These are phyloP conservation scores for Corydoras sp. DNA, from an alignment of 2,113 vertebrate species.

Conservation along the genomic window DNA sequence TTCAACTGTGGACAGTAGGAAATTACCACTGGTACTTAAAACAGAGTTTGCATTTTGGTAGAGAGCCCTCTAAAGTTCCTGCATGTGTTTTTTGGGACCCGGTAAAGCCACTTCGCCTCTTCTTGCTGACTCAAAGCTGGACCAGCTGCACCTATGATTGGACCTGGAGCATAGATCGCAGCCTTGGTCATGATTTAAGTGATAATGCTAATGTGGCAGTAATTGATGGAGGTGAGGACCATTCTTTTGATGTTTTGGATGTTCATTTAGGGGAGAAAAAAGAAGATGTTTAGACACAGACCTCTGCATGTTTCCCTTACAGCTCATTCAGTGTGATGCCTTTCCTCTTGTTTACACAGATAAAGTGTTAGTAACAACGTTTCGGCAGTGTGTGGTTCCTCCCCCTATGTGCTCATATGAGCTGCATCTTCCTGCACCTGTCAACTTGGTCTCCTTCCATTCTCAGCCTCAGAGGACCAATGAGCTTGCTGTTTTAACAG, in stretches of 20 bases:
- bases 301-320: too few relatives aligned
- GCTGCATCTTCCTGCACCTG: slow-evolving; percentile 68
- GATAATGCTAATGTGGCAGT: slow-evolving; percentile 82
- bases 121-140: slow-evolving; percentile 76
- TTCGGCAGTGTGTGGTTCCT: slow-evolving; percentile 80
- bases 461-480: slow-evolving; percentile 61
- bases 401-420: slow-evolving; percentile 86
- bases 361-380: slow-evolving; percentile 80
- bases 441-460: slow-evolving; percentile 80
- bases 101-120: slow-evolving; percentile 67
- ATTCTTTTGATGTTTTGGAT: not conserved
- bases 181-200: slow-evolving; percentile 54
- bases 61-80: slow-evolving; percentile 57
- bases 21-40: slow-evolving; percentile 99
- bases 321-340: too few relatives aligned
- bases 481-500: slow-evolving; percentile 76
- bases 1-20: slow-evolving; percentile 87
- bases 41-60: slow-evolving; percentile 80
- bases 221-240: slow-evolving; percentile 82
- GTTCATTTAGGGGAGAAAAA: too few relatives aligned
- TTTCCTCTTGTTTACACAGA: slow-evolving; percentile 56
- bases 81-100: slow-evolving; percentile 83
- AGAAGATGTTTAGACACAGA: too few relatives aligned
- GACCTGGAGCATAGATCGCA: slow-evolving; percentile 81
- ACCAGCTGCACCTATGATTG: slow-evolving; percentile 78